Evolutionary conservation across 2,797 vertebrate species (phyloP), one percentile per base, ranked within the genome.

Genomic region (Microhierax caerulescens): DNA sequence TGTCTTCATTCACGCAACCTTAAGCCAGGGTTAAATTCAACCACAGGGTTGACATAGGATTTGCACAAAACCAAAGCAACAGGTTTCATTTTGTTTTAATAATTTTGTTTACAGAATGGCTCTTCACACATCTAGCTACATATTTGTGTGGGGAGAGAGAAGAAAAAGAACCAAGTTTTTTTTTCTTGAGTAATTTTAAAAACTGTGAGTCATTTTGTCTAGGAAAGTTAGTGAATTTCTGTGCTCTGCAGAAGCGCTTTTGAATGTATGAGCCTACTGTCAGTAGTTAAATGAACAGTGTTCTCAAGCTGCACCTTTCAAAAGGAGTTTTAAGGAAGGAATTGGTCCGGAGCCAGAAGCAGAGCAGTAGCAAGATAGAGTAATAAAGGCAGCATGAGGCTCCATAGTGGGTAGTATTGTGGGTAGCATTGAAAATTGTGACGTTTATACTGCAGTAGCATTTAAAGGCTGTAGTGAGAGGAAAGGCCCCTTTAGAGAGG

Each of bases 261-360:
- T 92, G 70, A 70, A 92, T 59, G 45, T 67, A 82, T 22, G 60
- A 93, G 63, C 61, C 61, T 72, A 51, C 85, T 90, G 70, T 69
- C 50, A 73, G 41, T 16, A 74, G 74, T 80, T 85, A 85, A 96
- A 93, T 79, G 91, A 89, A 79, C 28, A 68, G 37, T 18, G 53
- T 72, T 94, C 76, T 89, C 77, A 70, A 80, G 78, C 56, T 57
- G 81, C 95, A 92, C 64, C 30, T 87, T 92, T 93, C 91, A 85
- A 92, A 94, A 89, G 21, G 64, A 95, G 45, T 80, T 93, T 93
- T 90, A 89, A 82, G 79, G 61, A 72, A 87, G 39, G 13, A 89
- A 69, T 37, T 92, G 48, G n/a, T 82, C 53, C 57, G 74, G 37
- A 85, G 64, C 50, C 72, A 92, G 60, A 79, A 85, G 39, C 34